A percentile compares a stretch with the other conserved stretches of the same genome.
phyloP scores from a whole-genome alignment of 2,888 invertebrate genomes.

The Spisula solida region DNA sequence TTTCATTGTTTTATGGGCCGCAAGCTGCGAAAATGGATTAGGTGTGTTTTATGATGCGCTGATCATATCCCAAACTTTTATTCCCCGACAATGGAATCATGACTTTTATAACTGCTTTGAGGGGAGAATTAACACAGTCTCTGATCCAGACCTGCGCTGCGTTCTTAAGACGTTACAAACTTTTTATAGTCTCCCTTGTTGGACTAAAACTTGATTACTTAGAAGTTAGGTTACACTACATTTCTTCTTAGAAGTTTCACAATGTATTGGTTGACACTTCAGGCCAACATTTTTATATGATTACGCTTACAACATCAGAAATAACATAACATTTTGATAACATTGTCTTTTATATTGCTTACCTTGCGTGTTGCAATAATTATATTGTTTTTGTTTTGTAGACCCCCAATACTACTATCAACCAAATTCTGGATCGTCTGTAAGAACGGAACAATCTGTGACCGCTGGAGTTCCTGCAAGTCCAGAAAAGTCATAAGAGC shows the following conservation, averaged over 20 bases:
- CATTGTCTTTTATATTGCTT: background rate
- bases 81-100: conserved; percentile 37
- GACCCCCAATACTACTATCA: conserved; percentile 70
- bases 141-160: background rate
- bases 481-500: conserved; percentile 68
- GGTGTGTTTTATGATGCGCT: conserved; percentile 44
- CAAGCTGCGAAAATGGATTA: conserved; percentile 59
- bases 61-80: conserved; percentile 35
- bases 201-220: background rate
- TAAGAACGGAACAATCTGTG: conserved; percentile 54
- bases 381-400: conserved; percentile 39
- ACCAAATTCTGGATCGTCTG: conserved; percentile 49
- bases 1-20: conserved; percentile 55
- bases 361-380: background rate
- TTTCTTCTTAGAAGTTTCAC: too few relatives aligned
- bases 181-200: background rate
- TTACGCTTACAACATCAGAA: background rate
- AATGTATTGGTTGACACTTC: too few relatives aligned
- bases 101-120: conserved; percentile 38
- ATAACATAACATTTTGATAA: background rate
- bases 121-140: background rate
- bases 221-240: too few relatives aligned
- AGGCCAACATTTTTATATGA: background rate
- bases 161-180: background rate
- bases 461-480: conserved; percentile 57